A percentile compares a stretch with the other conserved stretches of the same genome.
These are phyloP conservation scores for Premnoplex brunnescens DNA, from an alignment of 2,797 vertebrate genomes.

Conservation along the genomic window DNA sequence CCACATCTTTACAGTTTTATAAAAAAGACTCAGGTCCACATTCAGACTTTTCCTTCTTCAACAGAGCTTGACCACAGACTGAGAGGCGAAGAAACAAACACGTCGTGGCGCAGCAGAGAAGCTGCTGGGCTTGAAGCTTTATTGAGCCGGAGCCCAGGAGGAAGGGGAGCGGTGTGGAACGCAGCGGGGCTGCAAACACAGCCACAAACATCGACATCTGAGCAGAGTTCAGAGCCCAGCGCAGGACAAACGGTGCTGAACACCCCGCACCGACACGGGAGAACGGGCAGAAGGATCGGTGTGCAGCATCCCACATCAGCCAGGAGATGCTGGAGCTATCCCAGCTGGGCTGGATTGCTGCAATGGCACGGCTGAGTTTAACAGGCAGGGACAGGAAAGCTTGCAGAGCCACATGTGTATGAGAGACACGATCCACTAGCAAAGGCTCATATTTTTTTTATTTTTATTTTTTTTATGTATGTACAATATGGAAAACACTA, in stretches of 20 bases:
- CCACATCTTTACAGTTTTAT: not conserved
- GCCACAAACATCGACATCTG: not conserved
- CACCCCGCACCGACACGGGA: not conserved
- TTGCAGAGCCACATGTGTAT: not conserved
- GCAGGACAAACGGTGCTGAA: conserved; percentile 50
- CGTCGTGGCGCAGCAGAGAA: conserved; percentile 11
- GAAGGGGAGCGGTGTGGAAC: not conserved
- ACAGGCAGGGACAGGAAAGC: not conserved
- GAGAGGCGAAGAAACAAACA: not conserved
- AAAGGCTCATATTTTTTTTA: not conserved
- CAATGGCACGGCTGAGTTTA: not conserved
- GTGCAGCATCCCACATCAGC: conserved; percentile 22
- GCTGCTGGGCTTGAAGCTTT: conserved; percentile 4
- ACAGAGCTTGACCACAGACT: conserved; percentile 28
- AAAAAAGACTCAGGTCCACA: not conserved
- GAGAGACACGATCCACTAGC: not conserved
- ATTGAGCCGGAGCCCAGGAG: conserved; percentile 18
- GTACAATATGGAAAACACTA: not conserved
- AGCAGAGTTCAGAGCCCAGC: conserved; percentile 37
- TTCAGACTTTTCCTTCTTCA: conserved; percentile 16
- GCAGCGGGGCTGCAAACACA: not conserved
- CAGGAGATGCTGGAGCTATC: not conserved
- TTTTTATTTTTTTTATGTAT: not conserved
- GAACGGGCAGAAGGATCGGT: not conserved
- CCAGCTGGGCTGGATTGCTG: not conserved